phyloP scores from a whole-genome alignment of 2,113 vertebrate species.

The Bos javanicus region DNA sequence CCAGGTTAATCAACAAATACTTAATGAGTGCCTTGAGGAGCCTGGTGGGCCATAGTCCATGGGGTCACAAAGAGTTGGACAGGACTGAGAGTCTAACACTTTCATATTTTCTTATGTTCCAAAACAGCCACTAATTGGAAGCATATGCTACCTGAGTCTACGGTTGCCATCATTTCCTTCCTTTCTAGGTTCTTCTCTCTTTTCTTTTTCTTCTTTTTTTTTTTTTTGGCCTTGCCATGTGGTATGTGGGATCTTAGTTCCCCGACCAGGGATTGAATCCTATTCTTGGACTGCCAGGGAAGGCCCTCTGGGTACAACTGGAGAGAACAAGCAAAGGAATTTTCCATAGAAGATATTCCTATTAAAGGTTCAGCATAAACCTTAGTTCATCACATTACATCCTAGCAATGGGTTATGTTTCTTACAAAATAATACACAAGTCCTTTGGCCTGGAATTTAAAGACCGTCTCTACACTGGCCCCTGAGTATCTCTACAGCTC shows the following conservation, averaged over 20 bases:
- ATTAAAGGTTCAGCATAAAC: background rate
- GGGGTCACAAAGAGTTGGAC: background rate
- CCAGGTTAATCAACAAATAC: background rate
- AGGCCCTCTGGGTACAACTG: background rate
- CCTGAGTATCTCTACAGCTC: background rate
- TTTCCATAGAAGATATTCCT: background rate
- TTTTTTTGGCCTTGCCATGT: background rate
- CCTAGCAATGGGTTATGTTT: background rate
- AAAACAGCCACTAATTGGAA: background rate
- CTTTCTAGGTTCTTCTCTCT: background rate
- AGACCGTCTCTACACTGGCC: background rate
- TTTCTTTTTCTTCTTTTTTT: background rate
- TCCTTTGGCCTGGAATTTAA: background rate
- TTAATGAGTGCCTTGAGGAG: background rate
- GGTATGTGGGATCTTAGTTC: background rate
- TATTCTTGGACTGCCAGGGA: background rate
- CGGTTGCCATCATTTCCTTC: background rate
- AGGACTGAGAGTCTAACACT: background rate
- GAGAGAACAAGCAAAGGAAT: background rate
- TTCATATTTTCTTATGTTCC: background rate
- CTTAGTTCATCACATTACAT: background rate
- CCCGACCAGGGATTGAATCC: background rate
- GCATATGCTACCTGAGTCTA: background rate
- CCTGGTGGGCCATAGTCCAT: background rate
- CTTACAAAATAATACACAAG: background rate